Percentiles rank a stretch among this genome's conserved stretches.
Conservation (phyloP, 2,113 vertebrate species). For the Ursus arctos region DNA sequence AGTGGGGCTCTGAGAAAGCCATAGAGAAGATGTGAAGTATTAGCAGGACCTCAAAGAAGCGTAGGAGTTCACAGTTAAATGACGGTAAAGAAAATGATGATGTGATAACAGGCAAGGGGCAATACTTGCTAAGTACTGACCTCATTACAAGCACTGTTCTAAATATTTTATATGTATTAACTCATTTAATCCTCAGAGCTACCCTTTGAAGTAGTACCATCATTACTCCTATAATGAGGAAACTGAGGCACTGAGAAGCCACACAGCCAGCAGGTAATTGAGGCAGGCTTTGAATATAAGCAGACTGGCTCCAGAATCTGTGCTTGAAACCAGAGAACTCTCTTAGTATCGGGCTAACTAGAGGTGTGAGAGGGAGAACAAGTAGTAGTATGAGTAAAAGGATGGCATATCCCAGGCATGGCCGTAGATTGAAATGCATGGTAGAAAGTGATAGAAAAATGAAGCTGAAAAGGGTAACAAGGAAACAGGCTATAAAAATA, state of each 20-base stretch:
- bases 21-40: slow-evolving; percentile 22
- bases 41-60: neutral
- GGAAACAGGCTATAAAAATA: neutral
- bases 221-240: neutral
- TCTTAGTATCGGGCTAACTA: neutral
- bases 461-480: slow-evolving; percentile 28
- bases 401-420: neutral
- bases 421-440: neutral
- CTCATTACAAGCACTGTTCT: neutral
- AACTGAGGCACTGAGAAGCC: neutral
- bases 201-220: neutral
- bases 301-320: neutral
- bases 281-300: neutral
- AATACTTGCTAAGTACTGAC: neutral
- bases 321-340: neutral
- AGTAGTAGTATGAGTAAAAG: neutral
- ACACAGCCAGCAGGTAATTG: neutral
- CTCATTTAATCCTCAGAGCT: slow-evolving; percentile 31
- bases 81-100: neutral
- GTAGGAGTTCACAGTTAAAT: neutral
- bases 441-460: neutral
- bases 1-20: slow-evolving; percentile 19
- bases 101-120: neutral
- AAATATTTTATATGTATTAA: neutral
- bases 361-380: neutral